Percentiles rank a stretch among this genome's conserved stretches.
Evolutionary conservation across 2,113 vertebrate genomes (phyloP).

Genomic region (Tetraodon nigroviridis): DNA sequence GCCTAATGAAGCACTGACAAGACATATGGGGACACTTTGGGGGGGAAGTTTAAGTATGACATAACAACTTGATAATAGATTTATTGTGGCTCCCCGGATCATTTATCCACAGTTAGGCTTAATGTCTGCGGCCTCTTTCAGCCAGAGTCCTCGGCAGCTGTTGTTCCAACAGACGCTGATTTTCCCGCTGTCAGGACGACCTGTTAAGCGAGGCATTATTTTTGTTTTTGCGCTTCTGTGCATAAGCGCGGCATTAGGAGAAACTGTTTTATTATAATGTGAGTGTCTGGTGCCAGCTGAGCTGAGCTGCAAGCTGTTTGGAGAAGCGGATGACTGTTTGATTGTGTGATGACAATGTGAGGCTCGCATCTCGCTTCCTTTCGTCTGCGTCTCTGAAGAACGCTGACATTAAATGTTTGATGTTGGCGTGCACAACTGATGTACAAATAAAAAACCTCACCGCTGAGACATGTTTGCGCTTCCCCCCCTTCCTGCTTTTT

Average conservation of each 20-base stretch:
- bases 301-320: conserved; percentile 71
- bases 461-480: conserved; percentile 49
- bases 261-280: conserved; percentile 67
- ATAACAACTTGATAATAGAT: conserved; percentile 74
- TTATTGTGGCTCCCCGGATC: conserved; percentile 57
- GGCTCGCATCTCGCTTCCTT: conserved; percentile 69
- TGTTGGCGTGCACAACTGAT: conserved; percentile 68
- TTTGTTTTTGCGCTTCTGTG: conserved; percentile 51
- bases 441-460: conserved; percentile 68
- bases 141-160: conserved; percentile 11
- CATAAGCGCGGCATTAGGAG: conserved; percentile 60
- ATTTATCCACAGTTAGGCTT: conserved; percentile 56
- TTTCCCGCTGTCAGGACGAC: conserved; percentile 66
- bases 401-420: conserved; percentile 73
- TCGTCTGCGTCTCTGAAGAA: conserved; percentile 74
- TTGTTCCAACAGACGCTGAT: conserved; percentile 26
- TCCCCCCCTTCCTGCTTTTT: conserved; percentile 40
- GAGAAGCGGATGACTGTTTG: conserved; percentile 69
- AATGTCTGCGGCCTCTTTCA: conserved; percentile 28
- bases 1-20: conserved; percentile 71
- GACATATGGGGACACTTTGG: conserved; percentile 72
- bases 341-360: conserved; percentile 75
- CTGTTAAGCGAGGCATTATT: conserved; percentile 60
- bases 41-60: conserved; percentile 65
- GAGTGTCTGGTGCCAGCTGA: conserved; percentile 71